Evolutionary conservation across 2,797 vertebrate genomes (phyloP), one percentile per base, ranked within the genome.

Genomic region (Cetoscarus ocellatus): DNA sequence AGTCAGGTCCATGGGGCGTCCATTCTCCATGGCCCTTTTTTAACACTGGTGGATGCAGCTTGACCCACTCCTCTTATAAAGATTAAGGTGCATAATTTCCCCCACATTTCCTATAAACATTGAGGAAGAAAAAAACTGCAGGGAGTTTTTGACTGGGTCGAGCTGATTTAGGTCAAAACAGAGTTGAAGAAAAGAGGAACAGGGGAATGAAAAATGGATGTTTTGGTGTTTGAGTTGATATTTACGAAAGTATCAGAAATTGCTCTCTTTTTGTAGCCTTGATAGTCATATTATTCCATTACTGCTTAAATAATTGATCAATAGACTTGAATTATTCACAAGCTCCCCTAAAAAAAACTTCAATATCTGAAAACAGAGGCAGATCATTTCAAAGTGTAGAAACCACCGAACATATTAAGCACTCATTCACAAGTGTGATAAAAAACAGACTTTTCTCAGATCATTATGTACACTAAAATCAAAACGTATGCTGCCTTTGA

Each of bases 211-310:
- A 44, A 13, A 17, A 63, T 17, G 36, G 6, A 35, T 51, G 43
- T 42, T 61, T 57, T 44, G 45, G 19, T 34, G 67, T n/a, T 10
- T 57, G 48, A 8, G 43, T 47, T 61, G 76, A 35, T 45, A 67
- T 73, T 55, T 68, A 57, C 43, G 55, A 49, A 76, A 55, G 62
- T 45, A 54, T 50, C 48, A 13, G 14, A 53, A 67, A 51, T 19
- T 40, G 35, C 8, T 39, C 19, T 13, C 43, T 34, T 70, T 42
- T 70, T 34, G 48, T 60, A 65, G 47, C 27, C 14, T 7, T 43
- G 18, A 57, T 42, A 50, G 19, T 57, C 12, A 39, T 63, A 56
- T 51, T 51, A 15, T 62, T 70, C 27, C 54, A 44, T 48, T 36
- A 17, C 49, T 51, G 40, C 27, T 39, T 73, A 43, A 67, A 67